Evolutionary conservation across 2,797 vertebrate genomes (phyloP).

Genomic region (Nannoperca australis): DNA sequence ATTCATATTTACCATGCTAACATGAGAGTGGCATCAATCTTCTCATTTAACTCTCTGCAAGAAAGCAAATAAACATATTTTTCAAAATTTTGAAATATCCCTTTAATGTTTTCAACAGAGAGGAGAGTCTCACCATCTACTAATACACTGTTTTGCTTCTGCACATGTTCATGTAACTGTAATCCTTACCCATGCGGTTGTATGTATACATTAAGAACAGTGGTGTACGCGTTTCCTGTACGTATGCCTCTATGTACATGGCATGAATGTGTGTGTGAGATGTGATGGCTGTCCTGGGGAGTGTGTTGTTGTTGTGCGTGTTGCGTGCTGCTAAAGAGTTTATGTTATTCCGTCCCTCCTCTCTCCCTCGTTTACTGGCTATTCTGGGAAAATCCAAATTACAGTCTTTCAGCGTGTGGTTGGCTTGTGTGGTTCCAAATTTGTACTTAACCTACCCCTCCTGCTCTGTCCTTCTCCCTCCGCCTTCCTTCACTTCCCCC

Average conservation of each 20-base stretch:
- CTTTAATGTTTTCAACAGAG: background rate
- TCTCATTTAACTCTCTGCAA: background rate
- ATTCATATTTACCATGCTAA: background rate
- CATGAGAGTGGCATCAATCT: background rate
- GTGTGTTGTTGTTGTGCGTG: slow-evolving; percentile 80
- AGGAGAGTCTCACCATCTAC: background rate
- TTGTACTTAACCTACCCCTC: slow-evolving; percentile 84
- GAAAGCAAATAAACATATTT: background rate
- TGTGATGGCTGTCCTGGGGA: slow-evolving; percentile 50
- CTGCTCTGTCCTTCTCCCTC: slow-evolving; percentile 72
- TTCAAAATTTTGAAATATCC: background rate
- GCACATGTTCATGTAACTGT: background rate
- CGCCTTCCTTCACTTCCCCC: slow-evolving; percentile 57
- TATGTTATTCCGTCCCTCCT: slow-evolving; percentile 84
- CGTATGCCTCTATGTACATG: slow-evolving; percentile 36
- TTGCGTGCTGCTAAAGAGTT: slow-evolving; percentile 87
- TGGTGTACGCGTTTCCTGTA: slow-evolving; percentile 14
- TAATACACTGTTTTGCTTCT: slow-evolving; percentile 5
- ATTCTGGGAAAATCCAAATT: slow-evolving; percentile 90
- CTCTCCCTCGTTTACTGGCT: slow-evolving; percentile 85
- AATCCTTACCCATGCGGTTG: background rate
- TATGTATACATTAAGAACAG: slow-evolving; percentile 27
- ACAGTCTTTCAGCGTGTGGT: slow-evolving; percentile 88
- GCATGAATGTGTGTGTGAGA: slow-evolving; percentile 24
- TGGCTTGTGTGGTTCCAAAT: slow-evolving; percentile 85